Evolutionary conservation across 1,140 invertebrate genomes (phyloP), one percentile per base, ranked within the genome.

Genomic region (Temnothorax curvispinosus): DNA sequence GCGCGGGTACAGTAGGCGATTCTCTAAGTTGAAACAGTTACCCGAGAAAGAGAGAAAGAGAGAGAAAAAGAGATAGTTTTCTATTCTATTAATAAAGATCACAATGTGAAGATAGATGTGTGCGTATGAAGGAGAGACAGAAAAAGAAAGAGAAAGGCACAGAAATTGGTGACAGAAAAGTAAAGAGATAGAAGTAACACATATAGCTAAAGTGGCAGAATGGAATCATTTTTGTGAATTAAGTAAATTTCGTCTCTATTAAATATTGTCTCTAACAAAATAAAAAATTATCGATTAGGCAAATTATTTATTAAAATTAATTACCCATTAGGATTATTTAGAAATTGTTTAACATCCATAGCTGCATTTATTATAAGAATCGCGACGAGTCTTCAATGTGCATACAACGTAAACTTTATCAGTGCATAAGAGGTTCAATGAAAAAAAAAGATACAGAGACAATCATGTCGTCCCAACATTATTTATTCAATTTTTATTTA

Each of bases 401-500:
- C 15, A 27, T n/a, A n/a, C 18, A 54, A 54, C 9, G 18, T 27
- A 47, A 81, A 72, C 15, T 56, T 8, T 58, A 21, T 47, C 15
- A 15, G 18, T 9, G 13, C 50, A 41, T 41, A 50, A 60, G 54
- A 84, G 80, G 69, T 84, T 58, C 0, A 56, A 72, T 60, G 18
- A 47, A 78, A 84, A 74, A 80, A 71, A 69, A 44, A 77, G 9
- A 77, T 41, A 21, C 13, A 64, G 35, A 84, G 74, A 56, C 38
- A 47, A 60, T 38, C 1, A 18, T 82, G n/a, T 13, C 27, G n/a
- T 74, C 3, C 3, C 69, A 84, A 56, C 18, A 82, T 75, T 35
- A 21, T 84, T 84, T 84, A 84, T 84, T 84, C 41, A 60, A 62
- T 11, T 35, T 74, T 75, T 72, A 71, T 81, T n/a, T 74, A 84